Base-by-base conservation (phyloP, 2,797 vertebrate genomes). In the Pseudomugil tenellus region DNA sequence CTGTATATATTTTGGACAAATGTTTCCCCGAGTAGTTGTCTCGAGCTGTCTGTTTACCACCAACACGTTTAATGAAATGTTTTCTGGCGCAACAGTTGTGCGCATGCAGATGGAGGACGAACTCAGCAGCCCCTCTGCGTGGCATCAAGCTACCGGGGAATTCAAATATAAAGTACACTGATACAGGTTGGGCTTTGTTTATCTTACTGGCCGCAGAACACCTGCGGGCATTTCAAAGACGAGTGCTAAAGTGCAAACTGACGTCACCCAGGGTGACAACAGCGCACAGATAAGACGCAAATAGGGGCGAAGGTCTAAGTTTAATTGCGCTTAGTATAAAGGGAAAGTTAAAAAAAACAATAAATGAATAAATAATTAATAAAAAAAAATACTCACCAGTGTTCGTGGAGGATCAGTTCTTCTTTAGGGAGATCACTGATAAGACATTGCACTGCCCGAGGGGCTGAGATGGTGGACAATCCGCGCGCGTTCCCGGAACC, bases 391-490 rank as follows among this genome's bases (percentile, higher is more conserved):
- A 91, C 89, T 93, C 74, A 93, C 92, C 88, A 57, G 77, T 67
- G 69, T 69, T 75, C 61, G 56, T 52, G 56, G 76, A 84, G 71
- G 67, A 80, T 86, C 72, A 74, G 68, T 13, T 68, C 76, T 77
- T 78, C 32, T 25, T 79, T 31, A 16, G 70, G 72, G 61, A 84
- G 73, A 84, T 73, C 70, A 67, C 73, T 67, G 84, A 79, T 72
- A 78, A 85, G 83, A 85, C 60, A 81, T 56, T 54, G 76, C 84
- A 46, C 60, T 63, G 77, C 32, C 79, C 66, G 81, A 67, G 76
- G 83, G 70, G 46, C 74, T 80, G 89, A 90, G 86, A 84, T 81
- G 83, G 70, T 86, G 84, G 89, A 92, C 93, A 96, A 92, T 94
- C 94, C 90, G 88, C 80, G 93, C 90, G 84, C 91, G 84, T 67